Percentiles rank a stretch among this genome's conserved stretches.
Conservation (phyloP, 2,797 vertebrate genomes). For the Pampus argenteus region DNA sequence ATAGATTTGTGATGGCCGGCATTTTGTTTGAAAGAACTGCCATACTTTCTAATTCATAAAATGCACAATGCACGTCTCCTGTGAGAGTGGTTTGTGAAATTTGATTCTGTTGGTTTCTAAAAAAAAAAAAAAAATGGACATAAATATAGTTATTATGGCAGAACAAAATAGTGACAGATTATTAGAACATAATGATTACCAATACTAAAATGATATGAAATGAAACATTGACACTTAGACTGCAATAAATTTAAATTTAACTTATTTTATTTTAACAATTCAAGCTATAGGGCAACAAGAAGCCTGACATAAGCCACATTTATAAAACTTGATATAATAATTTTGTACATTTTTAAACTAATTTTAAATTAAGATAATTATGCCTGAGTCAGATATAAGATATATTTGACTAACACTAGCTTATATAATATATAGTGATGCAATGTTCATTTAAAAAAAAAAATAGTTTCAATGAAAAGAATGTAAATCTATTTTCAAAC, state of each 20-base stretch:
- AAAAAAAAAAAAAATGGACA: background rate
- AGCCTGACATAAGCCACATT: background rate
- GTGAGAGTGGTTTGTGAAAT: background rate
- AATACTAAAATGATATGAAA: no score
- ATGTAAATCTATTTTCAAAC: no score
- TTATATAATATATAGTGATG: background rate
- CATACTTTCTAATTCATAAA: slow-evolving; percentile 9
- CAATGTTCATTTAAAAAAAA: background rate
- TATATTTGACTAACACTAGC: slow-evolving; percentile 1
- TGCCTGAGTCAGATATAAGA: background rate
- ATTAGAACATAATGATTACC: background rate
- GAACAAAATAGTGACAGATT: background rate
- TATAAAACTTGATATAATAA: background rate
- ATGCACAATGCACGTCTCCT: background rate
- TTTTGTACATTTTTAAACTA: background rate
- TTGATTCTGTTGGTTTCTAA: no score
- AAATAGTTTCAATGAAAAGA: background rate
- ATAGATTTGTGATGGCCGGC: slow-evolving; percentile 45
- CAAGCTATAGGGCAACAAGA: background rate
- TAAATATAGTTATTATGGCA: background rate
- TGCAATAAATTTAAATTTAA: background rate
- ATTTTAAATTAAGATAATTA: background rate
- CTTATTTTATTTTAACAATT: background rate
- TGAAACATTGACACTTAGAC: background rate
- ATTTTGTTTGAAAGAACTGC: slow-evolving; percentile 34